Base-by-base conservation (phyloP, 23 tunicate species). In the Oikopleura dioica region DNA sequence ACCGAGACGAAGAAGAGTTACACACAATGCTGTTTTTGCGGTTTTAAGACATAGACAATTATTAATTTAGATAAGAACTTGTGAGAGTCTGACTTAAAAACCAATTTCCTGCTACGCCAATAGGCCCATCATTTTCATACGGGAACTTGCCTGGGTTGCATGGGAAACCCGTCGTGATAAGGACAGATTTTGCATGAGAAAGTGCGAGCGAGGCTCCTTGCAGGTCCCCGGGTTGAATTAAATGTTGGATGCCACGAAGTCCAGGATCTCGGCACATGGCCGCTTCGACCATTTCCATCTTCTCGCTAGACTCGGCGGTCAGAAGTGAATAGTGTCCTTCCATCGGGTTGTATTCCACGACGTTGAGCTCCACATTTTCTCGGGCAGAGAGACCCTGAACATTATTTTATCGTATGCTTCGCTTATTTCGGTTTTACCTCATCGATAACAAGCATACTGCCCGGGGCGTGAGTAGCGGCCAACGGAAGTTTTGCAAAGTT, bases 391-490 rank as follows among this genome's bases (percentile, higher is more conserved):
- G n/a, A n/a, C n/a, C n/a, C n/a, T n/a, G n/a, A n/a, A n/a, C n/a
- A n/a, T n/a, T n/a, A n/a, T n/a, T n/a, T n/a, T n/a, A n/a, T n/a
- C n/a, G n/a, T n/a, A n/a, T n/a, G n/a, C n/a, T n/a, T n/a, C n/a
- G n/a, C n/a, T n/a, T n/a, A n/a, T n/a, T n/a, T n/a, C n/a, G n/a
- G n/a, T n/a, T n/a, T n/a, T n/a, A n/a, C n/a, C n/a, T 44, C 55
- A 44, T 44, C 55, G 16, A 44, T 44, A n/a, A n/a, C n/a, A n/a
- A n/a, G n/a, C n/a, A n/a, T n/a, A n/a, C n/a, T n/a, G n/a, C 72
- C 72, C 5, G 72, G 72, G 29, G 72, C 72, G 33, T 63, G 72
- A 23, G 72, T 28, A 5, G 72, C 72, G 29, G 72, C 72, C 16
- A 63, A 2, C 5, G 72, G 72, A 12, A 63, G 33, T 63, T 63